Percentiles rank a stretch among this genome's conserved stretches.
These are phyloP conservation scores for Xylota sylvarum DNA, from an alignment of 2,888 invertebrate species.

Conservation along the genomic window DNA sequence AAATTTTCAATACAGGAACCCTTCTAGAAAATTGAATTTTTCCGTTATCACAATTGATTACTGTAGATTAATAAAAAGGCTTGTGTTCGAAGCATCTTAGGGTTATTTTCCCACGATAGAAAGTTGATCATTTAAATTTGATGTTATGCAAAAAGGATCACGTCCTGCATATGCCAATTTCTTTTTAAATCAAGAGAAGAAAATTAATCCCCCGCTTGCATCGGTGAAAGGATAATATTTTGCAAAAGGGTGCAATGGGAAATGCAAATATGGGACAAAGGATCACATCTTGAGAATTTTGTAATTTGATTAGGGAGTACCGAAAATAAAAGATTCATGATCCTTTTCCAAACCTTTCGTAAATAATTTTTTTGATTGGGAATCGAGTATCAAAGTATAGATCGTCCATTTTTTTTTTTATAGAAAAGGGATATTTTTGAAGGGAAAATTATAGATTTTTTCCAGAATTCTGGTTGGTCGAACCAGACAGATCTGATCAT, in stretches of 20 bases:
- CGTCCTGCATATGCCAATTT: slow-evolving; percentile 51
- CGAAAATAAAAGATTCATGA: slow-evolving; percentile 7
- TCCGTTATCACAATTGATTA: slow-evolving; percentile 51
- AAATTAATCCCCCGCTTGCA: slow-evolving; percentile 67
- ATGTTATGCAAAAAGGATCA: slow-evolving; percentile 70
- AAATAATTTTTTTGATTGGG: neutral
- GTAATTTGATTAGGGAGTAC: slow-evolving; percentile 66
- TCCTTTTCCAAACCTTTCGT: slow-evolving; percentile 3
- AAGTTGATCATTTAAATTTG: slow-evolving; percentile 60
- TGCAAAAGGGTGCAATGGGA: slow-evolving; percentile 60
- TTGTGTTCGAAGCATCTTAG: slow-evolving; percentile 22
- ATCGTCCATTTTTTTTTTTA: slow-evolving; percentile 59
- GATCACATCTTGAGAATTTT: slow-evolving; percentile 22
- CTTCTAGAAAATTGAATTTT: slow-evolving; percentile 27
- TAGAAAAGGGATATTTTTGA: slow-evolving; percentile 26
- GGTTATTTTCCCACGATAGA: slow-evolving; percentile 68
- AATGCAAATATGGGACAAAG: slow-evolving; percentile 65
- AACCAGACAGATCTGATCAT: neutral
- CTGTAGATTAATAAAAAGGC: slow-evolving; percentile 41
- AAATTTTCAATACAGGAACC: slow-evolving; percentile 26
- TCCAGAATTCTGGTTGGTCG: slow-evolving; percentile 54
- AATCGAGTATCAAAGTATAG: neutral
- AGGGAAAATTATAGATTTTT: slow-evolving; percentile 37
- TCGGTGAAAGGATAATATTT: slow-evolving; percentile 43
- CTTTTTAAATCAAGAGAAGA: slow-evolving; percentile 29